These are phyloP conservation scores for Pangasius larnaudii DNA, from an alignment of 2,797 vertebrate species.

Conservation along the genomic window DNA sequence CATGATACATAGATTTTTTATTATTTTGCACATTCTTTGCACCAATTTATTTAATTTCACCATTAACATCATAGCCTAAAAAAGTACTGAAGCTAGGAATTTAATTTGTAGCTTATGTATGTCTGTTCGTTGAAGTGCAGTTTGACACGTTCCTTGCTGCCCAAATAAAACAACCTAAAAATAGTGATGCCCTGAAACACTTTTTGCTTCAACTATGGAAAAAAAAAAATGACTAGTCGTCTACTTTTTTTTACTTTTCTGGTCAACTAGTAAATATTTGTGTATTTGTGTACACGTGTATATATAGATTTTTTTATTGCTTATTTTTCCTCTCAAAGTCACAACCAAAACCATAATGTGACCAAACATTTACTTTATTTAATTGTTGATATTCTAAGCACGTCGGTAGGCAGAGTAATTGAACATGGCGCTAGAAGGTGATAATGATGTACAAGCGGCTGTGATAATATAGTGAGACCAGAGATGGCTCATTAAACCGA, in stretches of 20 bases:
- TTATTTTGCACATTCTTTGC: background rate
- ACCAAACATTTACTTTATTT: background rate
- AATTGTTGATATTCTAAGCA: conserved; percentile 7
- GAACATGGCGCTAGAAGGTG: conserved; percentile 29
- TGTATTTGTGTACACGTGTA: background rate
- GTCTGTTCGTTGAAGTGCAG: background rate
- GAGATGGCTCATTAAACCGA: conserved; percentile 43
- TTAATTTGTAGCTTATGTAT: background rate
- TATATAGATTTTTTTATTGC: background rate
- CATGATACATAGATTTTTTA: too few relatives aligned
- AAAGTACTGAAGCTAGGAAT: background rate
- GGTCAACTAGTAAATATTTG: background rate
- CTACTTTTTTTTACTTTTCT: background rate
- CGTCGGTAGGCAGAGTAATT: conserved; percentile 40
- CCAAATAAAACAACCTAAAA: background rate
- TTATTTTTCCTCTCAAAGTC: background rate
- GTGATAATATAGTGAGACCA: conserved; percentile 39
- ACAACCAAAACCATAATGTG: background rate
- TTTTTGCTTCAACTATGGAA: background rate
- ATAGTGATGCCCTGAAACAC: background rate
- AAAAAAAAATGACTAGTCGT: background rate
- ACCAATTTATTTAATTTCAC: background rate
- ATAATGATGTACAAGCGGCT: conserved; percentile 33
- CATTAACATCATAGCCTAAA: background rate
- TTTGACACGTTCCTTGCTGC: background rate